Base-by-base conservation (phyloP, 2,888 invertebrate genomes). In the Pachymerium ferrugineum region DNA sequence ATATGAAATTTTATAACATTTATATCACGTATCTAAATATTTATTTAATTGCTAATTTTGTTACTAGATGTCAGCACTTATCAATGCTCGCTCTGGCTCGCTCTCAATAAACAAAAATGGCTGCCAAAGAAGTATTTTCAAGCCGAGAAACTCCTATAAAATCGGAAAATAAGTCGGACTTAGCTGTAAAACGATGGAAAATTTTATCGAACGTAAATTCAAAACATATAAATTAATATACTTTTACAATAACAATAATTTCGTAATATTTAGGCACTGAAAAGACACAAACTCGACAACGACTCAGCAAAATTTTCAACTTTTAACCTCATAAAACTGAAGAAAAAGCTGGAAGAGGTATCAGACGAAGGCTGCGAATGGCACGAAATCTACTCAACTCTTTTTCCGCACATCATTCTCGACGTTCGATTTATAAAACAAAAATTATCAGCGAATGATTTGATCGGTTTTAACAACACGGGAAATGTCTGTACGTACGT, bases 401-500 rank as follows among this genome's bases (percentile, higher is more conserved):
- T 25, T 25, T 25, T 14, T 2, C 54, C 54, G 6, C 12, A 30
- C 3, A 29, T 69, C 16, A 71, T 25, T 1, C 1, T 71, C 12
- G 0, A 29, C 28, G 25, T 73, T 25, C 14, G 62, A 33, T 33
- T 47, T 22, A n/a, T 62, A 3, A 33, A 5, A 19, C 29, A 47
- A 25, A 31, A 22, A n/a, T n/a, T 90, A 79, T 89, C 89, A 0
- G 89, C 89, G 19, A 87, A 86, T 79, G 89, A 90, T 78, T 83
- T 91, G 69, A 89, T 89, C 85, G 91, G 91, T n/a, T 91, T 90
- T 83, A 91, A 91, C 80, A 91, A 91, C 79, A 91, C 91, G 0
- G 91, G 91, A 67, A 91, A 91, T 81, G 87, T 91, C 6, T 90
- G 90, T 79, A 78, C 78, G 79, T 78, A 73, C 19, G 10, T 54